phyloP scores from a whole-genome alignment of 2,797 vertebrate species.

The Sebastes diaconus region DNA sequence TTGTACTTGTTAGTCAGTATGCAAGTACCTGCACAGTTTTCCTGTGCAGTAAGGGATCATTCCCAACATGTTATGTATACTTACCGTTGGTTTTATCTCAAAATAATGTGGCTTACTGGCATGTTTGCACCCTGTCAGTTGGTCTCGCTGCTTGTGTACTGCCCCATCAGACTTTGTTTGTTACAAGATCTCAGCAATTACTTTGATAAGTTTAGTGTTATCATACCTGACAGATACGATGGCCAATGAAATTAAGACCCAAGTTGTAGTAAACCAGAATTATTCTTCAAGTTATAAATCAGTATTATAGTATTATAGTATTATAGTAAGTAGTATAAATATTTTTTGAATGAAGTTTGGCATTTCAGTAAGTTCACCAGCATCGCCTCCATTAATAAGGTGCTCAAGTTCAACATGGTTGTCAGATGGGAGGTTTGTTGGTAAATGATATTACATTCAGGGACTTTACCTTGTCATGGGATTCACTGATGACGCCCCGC shows the following conservation, averaged over 20 bases:
- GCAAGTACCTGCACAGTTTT: background rate
- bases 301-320: too few relatives aligned
- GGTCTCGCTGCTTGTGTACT: background rate
- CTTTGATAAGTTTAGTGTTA: background rate
- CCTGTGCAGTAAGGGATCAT: background rate
- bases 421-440: background rate
- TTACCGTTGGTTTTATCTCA: background rate
- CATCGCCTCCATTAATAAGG: background rate
- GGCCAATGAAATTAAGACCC: background rate
- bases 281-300: too few relatives aligned
- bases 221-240: background rate
- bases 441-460: background rate
- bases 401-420: background rate
- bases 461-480: background rate
- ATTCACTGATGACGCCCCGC: too few relatives aligned
- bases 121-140: background rate
- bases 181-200: background rate
- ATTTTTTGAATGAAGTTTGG: too few relatives aligned
- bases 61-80: background rate
- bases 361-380: background rate
- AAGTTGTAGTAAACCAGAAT: background rate
- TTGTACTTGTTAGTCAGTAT: background rate
- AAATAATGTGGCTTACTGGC: background rate
- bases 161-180: background rate
- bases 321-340: too few relatives aligned